Base-by-base conservation (phyloP, 2,113 vertebrate species). In the Notarius quadriscutis region DNA sequence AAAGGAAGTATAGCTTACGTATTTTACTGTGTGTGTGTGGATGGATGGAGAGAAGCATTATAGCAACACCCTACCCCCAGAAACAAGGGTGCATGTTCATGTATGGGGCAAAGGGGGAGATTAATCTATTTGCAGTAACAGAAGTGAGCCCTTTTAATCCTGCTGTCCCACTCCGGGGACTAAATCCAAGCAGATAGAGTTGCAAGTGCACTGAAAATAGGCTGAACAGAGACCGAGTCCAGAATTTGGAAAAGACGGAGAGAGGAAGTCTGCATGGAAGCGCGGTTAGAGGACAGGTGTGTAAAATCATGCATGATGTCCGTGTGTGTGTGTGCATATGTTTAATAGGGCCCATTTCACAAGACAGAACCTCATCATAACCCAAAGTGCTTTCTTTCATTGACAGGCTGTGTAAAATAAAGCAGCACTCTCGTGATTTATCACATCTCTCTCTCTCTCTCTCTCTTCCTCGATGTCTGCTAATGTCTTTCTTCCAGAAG, bases 161-260 rank as follows among this genome's bases (percentile, higher is more conserved):
- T 86, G 88, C 60, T 65, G 12, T 83, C 75, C 92, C 91, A 87
- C 88, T 51, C 71, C 78, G 30, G 84, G 87, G 90, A 91, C 90
- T 63, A 90, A 87, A 89, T 91, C 91, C 91, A 79, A 90, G 87
- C 86, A 93, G 93, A 94, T 95, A 92, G 92, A 93, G 93, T 95
- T 95, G 93, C 94, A 94, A 34, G 90, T 92, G 92, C 77, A 91
- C 94, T 94, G 92, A 92, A 95, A 95, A 95, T 95, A 95, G 94
- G 93, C 53, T 89, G 87, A 90, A 88, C 87, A 78, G 87, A 91
- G 86, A 92, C 92, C 91, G 91, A 89, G 88, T 89, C 67, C 81
- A 92, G 87, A 84, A 88, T 91, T 88, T 87, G 86, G 88, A 88
- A 69, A 48, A 58, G 53, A 78, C 20, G 30, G 18, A 85, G 83